phyloP scores from a whole-genome alignment of 2,888 invertebrate genomes.

The Harmothoe impar region DNA sequence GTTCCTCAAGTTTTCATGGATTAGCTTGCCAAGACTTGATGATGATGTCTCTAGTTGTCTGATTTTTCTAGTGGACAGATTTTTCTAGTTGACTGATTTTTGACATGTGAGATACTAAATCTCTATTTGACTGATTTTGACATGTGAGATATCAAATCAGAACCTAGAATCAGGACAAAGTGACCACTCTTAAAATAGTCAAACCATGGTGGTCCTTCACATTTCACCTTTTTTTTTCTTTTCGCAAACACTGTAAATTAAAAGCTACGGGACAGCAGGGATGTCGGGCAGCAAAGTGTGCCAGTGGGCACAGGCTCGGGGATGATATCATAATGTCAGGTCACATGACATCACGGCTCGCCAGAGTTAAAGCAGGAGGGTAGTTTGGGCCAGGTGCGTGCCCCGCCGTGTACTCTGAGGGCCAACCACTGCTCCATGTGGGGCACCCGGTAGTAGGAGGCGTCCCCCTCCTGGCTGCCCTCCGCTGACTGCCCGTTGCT shows the following conservation, averaged over 20 bases:
- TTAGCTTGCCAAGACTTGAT: no score
- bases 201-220: not conserved
- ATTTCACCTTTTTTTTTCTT: not conserved
- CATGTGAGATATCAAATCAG: no score
- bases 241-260: not conserved
- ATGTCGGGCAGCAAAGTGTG: not conserved
- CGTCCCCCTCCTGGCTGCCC: constrained; percentile 16
- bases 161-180: no score
- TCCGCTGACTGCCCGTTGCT: constrained; percentile 7
- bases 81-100: no score
- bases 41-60: no score
- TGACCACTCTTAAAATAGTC: no score
- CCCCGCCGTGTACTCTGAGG: constrained; percentile 78
- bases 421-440: constrained; percentile 81
- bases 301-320: constrained; percentile 4
- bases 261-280: not conserved
- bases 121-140: no score
- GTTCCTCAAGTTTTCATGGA: no score
- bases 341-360: constrained; percentile 60
- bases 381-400: constrained; percentile 78
- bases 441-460: constrained; percentile 70
- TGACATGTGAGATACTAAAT: no score
- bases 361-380: constrained; percentile 77
- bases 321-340: constrained; percentile 59
- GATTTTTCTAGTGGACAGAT: no score